phyloP scores from a whole-genome alignment of 1,140 invertebrate species.

The Prorops nasuta region DNA sequence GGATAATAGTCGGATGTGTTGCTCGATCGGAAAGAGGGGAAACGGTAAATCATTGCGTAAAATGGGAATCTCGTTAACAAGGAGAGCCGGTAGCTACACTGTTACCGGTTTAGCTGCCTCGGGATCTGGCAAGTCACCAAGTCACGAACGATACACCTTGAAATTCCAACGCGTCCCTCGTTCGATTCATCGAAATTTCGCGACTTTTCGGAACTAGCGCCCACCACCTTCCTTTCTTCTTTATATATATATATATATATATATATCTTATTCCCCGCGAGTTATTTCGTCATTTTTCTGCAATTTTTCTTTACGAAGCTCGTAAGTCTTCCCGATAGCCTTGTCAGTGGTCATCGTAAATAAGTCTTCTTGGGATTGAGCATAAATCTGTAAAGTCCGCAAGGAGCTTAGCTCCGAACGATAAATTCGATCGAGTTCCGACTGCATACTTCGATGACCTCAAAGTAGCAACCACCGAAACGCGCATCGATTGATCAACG shows the following conservation, averaged over 20 bases:
- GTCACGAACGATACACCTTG: slow-evolving; percentile 31
- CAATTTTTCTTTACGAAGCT: too few species aligned
- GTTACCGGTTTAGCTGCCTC: too few species aligned
- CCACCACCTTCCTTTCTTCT: too few species aligned
- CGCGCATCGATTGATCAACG: too few species aligned
- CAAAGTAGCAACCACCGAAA: too few species aligned
- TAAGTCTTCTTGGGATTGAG: background rate
- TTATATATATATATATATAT: too few species aligned
- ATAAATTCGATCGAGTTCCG: too few species aligned
- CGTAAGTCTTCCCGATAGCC: slow-evolving; percentile 1
- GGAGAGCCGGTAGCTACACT: too few species aligned
- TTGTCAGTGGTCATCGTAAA: background rate
- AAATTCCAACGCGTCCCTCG: slow-evolving; percentile 25
- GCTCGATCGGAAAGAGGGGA: background rate
- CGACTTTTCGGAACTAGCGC: slow-evolving; percentile 2
- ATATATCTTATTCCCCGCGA: too few species aligned
- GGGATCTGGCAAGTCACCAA: slow-evolving; percentile 29
- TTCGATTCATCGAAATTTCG: slow-evolving; percentile 14
- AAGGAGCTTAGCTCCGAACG: slow-evolving; percentile 2
- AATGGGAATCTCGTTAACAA: slow-evolving; percentile 30
- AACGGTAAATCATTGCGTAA: slow-evolving; percentile 25
- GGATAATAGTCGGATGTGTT: background rate
- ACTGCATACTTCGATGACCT: too few species aligned
- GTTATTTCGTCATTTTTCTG: too few species aligned
- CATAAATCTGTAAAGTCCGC: background rate